Base-by-base conservation (phyloP, 2,888 invertebrate genomes). In the Cryptocephalus primarius region DNA sequence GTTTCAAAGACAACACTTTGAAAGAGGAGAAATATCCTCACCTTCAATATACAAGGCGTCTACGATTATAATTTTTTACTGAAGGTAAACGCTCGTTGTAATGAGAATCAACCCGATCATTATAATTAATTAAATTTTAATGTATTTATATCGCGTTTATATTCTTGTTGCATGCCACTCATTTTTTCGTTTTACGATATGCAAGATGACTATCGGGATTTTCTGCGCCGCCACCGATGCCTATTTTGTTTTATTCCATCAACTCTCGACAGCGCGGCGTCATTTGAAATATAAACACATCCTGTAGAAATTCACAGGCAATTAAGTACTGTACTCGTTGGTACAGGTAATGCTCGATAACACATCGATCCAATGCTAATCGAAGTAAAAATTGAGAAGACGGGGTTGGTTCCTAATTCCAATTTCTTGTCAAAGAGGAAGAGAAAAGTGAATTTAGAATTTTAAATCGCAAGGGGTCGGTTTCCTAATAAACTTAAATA, bases 101-200 rank as follows among this genome's bases (percentile, higher is more conserved):
- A 48, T 46, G 40, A 47, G 40, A 42, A 41, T 33, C 40, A 34
- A 44, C 39, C 47, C 40, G 39, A 48, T 51, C 43, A 45, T 47
- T 45, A 47, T 47, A 51, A 51, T 51, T 51, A 51, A 51, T 51
- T 51, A 48, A 46, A 46, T 48, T 45, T 50, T 46, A 50, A 48
- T 48, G 40, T 47, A 22, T 22, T 22, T 4, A 22, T 22, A 22
- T 22, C 22, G 22, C 22, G 22, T 22, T 22, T 6, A 22, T 22
- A 22, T 43, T 38, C 48, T 45, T 47, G 51, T 45, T 40, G 45
- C 50, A 48, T 50, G 46, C 42, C 45, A 46, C 32, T 44, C 32
- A 40, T 22, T 42, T 48, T 47, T 48, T 46, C 42, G 41, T 41
- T 47, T 47, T 41, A 40, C 44, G 42, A 44, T 48, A 48, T 44